These are phyloP conservation scores for Antheraea assamensis DNA, from an alignment of 2,888 invertebrate genomes.

Conservation along the genomic window DNA sequence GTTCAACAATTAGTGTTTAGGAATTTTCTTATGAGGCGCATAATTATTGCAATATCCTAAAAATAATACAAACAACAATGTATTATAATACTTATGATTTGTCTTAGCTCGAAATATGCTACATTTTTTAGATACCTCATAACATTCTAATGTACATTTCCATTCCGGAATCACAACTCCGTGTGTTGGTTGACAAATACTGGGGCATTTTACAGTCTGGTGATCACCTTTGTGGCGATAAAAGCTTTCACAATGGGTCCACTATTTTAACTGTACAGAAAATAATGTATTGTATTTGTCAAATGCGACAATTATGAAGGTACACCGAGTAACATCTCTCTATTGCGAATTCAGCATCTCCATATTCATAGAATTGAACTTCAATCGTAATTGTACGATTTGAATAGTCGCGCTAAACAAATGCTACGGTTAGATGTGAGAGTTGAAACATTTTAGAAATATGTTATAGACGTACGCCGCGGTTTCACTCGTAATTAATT, in stretches of 20 bases:
- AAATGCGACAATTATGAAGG: constrained; percentile 17
- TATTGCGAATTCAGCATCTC: neutral
- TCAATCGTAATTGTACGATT: neutral
- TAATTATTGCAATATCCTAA: too few relatives aligned
- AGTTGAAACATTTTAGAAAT: too few relatives aligned
- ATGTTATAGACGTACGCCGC: too few relatives aligned
- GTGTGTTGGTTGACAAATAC: constrained; percentile 61
- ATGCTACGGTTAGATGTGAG: neutral
- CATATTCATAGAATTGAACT: neutral
- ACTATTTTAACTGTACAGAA: constrained; percentile 44
- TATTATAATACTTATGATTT: neutral
- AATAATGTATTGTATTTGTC: constrained; percentile 50
- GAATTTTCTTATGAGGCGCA: too few relatives aligned
- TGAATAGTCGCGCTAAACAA: neutral
- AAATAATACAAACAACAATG: neutral
- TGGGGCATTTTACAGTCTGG: constrained; percentile 77
- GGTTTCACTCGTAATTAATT: too few relatives aligned
- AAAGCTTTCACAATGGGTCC: constrained; percentile 53
- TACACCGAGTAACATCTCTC: neutral
- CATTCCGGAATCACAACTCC: constrained; percentile 41
- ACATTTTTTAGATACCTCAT: constrained; percentile 20
- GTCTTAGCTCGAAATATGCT: neutral
- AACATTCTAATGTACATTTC: constrained; percentile 39
- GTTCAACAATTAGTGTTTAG: too few relatives aligned
- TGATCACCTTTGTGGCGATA: constrained; percentile 55